Evolutionary conservation across 2,113 vertebrate species (phyloP), one percentile per base, ranked within the genome.

Genomic region (Epinephelus lanceolatus): DNA sequence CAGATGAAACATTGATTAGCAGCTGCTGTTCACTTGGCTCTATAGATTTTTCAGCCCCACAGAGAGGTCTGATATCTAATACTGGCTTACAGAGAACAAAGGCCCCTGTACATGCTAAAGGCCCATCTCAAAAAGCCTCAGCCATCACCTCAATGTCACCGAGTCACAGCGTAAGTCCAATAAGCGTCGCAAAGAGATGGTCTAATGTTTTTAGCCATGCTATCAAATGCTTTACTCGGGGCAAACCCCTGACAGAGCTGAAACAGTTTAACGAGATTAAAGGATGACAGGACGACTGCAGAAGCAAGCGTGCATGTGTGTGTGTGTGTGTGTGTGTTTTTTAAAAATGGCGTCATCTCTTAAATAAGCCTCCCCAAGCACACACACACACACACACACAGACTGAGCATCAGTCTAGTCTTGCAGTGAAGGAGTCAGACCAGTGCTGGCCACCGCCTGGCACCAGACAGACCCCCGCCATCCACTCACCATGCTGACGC

Each of bases 261-360:
- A 92, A 94, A 93, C 88, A 63, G 78, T 91, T 83, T 93, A 94
- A 94, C 92, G 66, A 87, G 94, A 94, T 94, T 94, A 94, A 92
- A 69, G 89, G 88, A 92, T 92, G 92, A 93, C 91, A 88, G 79
- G 79, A 90, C 78, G 11, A 70, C 80, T 77, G 86, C 68, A 78
- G 68, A 55, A 45, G 81, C 81, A 83, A 75, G 81, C 15, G 77
- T 73, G 83, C 62, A 72, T 79, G 61, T 18, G 57, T 71, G 74
- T 49, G 83, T 25, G 74, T 49, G 83, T 25, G 25, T 27, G 27
- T 78, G 78, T 78, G 71, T 40, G 33, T 37, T 37, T 88, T 84
- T 90, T 37, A 94, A 93, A 93, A 89, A 92, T 93, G 90, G 53
- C 86, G 80, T 93, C 87, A 93, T 82, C 79, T 84, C 70, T 91